Evolutionary conservation across 2,113 vertebrate species (phyloP).

Genomic region (Gracilinanus agilis): DNA sequence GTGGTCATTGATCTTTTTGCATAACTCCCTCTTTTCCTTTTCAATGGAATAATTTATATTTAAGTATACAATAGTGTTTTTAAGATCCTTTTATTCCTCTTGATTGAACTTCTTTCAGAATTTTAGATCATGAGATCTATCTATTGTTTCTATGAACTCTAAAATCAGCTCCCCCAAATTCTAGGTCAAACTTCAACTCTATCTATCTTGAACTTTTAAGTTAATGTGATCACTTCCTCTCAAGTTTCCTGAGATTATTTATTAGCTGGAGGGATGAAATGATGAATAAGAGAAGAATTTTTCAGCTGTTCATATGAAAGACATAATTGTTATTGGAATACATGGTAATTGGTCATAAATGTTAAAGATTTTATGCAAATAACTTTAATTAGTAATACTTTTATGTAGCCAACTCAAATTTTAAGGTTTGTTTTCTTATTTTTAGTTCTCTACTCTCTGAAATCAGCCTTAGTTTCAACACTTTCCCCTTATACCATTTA

Average conservation of each 20-base stretch:
- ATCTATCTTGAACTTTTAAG: background rate
- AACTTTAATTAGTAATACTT: background rate
- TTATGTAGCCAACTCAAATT: background rate
- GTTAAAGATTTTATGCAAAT: background rate
- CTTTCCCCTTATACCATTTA: background rate
- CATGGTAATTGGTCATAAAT: background rate
- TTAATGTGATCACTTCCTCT: background rate
- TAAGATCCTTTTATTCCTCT: background rate
- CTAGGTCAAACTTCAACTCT: background rate
- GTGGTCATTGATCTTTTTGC: background rate
- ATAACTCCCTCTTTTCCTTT: background rate
- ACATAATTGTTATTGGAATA: background rate
- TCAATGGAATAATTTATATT: background rate
- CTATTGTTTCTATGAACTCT: background rate
- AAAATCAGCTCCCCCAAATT: background rate
- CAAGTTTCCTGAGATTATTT: background rate
- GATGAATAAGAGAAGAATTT: background rate
- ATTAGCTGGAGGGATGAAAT: background rate
- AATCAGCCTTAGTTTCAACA: background rate
- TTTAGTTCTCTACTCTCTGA: background rate
- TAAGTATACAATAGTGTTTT: background rate
- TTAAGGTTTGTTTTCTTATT: background rate
- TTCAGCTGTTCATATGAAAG: background rate
- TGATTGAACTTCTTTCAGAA: background rate
- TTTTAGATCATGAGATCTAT: background rate